Percentiles rank a stretch among this genome's conserved stretches.
Evolutionary conservation across 2,113 vertebrate genomes (phyloP).

Genomic region (Microtus montanus): DNA sequence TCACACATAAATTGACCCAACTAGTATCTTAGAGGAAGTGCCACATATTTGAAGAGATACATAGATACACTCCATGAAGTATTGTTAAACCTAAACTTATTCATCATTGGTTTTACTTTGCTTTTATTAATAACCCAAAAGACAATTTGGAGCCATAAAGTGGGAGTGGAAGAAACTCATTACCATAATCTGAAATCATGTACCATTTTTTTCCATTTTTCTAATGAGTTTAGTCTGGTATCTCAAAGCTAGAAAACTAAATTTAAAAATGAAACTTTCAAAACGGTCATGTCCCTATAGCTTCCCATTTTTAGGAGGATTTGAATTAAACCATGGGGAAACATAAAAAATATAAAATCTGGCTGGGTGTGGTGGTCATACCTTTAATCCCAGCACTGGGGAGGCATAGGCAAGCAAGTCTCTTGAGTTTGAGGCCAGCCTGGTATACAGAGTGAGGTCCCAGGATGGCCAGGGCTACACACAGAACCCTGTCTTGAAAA

Average conservation of each 20-base stretch:
- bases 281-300: neutral
- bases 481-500: neutral
- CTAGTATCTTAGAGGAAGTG: neutral
- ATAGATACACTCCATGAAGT: neutral
- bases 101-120: neutral
- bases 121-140: constrained; percentile 12
- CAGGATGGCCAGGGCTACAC: neutral
- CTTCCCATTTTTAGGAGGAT: neutral
- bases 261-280: neutral
- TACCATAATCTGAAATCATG: neutral
- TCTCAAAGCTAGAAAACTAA: neutral
- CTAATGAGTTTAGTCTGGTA: neutral
- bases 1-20: neutral
- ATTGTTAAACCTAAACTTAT: constrained; percentile 44
- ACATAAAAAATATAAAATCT: neutral
- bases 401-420: neutral
- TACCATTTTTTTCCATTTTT: neutral
- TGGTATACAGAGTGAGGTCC: neutral
- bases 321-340: constrained; percentile 33
- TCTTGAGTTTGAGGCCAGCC: neutral
- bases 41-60: constrained; percentile 11
- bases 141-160: neutral
- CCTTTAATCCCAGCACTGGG: neutral
- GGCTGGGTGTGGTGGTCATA: neutral
- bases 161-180: neutral